Evolutionary conservation across 2,888 invertebrate genomes (phyloP), one percentile per base, ranked within the genome.

Genomic region (Celastrina argiolus): DNA sequence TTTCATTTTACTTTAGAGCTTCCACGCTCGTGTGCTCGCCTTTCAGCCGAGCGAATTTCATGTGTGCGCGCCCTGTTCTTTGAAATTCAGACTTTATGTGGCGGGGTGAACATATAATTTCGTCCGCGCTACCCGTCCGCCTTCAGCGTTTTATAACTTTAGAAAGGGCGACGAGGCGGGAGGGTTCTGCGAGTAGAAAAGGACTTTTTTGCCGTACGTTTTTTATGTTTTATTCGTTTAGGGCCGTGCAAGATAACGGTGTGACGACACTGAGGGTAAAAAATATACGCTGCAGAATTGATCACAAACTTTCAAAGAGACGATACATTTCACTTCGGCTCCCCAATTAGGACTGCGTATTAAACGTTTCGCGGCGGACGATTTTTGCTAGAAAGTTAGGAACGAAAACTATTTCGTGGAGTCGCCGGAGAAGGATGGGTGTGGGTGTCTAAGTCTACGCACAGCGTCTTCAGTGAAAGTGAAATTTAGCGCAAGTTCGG

Each of bases 401-500:
- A 69, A 71, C 71, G 76, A 78, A 81, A 85, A 85, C 81, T 81
- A 84, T 82, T 81, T 81, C 78, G 75, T 74, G 76, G 83, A 85
- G 82, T 84, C 84, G 77, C 78, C 79, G 75, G 78, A 75, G 76
- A 71, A 80, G 81, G 81, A 80, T 79, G 76, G 72, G 76, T 74
- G 77, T 84, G 81, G 87, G 88, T 83, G 81, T 86, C 81, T 87
- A 83, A 85, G 83, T 87, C 84, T 87, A 90, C 90, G 88, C 88
- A 89, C 83, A 84, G 74, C 87, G 86, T 90, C 91, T 89, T 90
- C 83, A 81, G 84, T 86, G 91, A 91, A 91, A 91, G 91, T 90
- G 91, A 91, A 91, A 91, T 90, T 91, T 89, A 87, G 89, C 87
- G 83, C 90, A 88, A 91, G 87, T 90, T 90, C 82, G 87, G 87